Evolutionary conservation across 2,797 vertebrate species (phyloP).

Genomic region (Sebastes dallii): DNA sequence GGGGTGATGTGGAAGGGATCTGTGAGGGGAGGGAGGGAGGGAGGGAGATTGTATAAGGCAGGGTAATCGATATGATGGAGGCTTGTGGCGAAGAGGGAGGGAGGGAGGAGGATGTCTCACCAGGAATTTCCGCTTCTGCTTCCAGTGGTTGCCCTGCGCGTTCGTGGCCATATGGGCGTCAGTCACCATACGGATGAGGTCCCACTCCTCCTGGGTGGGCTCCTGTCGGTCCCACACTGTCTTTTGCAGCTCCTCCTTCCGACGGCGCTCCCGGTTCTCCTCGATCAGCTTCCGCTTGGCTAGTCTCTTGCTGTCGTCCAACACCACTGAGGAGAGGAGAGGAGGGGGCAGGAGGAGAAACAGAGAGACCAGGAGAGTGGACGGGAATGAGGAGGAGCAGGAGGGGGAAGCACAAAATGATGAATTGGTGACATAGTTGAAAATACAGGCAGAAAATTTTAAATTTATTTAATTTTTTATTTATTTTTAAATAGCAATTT

Average conservation of each 20-base stretch:
- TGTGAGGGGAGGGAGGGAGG: background rate
- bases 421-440: background rate
- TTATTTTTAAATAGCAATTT: too few species aligned
- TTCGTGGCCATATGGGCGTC: conserved; percentile 97
- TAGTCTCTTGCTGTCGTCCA: conserved; percentile 95
- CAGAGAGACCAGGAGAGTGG: conserved; percentile 4
- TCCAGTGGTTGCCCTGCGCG: conserved; percentile 98
- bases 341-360: background rate
- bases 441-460: background rate
- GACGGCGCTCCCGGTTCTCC: conserved; percentile 94
- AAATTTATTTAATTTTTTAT: too few species aligned
- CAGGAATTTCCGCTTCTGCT: conserved; percentile 98
- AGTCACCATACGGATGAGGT: conserved; percentile 94
- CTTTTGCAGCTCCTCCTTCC: conserved; percentile 92
- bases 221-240: conserved; percentile 91
- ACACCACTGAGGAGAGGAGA: conserved; percentile 85
- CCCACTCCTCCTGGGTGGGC: conserved; percentile 96
- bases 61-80: conserved; percentile 43
- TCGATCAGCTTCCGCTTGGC: conserved; percentile 97
- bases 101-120: conserved; percentile 79
- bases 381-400: background rate
- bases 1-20: background rate
- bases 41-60: conserved; percentile 1
- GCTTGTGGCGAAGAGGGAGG: conserved; percentile 4
- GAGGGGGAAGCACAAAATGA: background rate